Evolutionary conservation across 2,797 vertebrate genomes (phyloP), one percentile per base, ranked within the genome.

Genomic region (Eremophila alpestris): DNA sequence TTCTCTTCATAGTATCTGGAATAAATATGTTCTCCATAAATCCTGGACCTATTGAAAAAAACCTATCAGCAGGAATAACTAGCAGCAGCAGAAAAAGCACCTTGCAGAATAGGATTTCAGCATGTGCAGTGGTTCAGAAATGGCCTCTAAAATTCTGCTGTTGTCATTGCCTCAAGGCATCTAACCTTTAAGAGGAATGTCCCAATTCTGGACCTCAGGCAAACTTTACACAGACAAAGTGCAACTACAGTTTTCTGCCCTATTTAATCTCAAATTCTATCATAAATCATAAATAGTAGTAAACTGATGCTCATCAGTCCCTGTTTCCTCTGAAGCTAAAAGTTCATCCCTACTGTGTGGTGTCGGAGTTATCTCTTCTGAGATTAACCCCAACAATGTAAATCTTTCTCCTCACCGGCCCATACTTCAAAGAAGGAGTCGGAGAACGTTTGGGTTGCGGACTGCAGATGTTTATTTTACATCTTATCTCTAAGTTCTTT

Each of bases 261-360:
- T 83, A 71, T 93, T 95, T 95, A 69, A 9, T 83, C 46, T 90
- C 64, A 90, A 85, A 87, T 83, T 87, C 56, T 82, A 29, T 89
- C n/a, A 90, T 90, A 91, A 90, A 84, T 83, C 56, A 74, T 88
- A 88, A 90, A 78, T 67, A 78, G 38, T 17, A 51, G 24, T 46
- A 73, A 73, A 34, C 5, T 56, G 41, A 68, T 17, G 8, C 2
- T 95, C n/a, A 58, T 83, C 9, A 2, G 40, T 69, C 48, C 24
- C 30, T 40, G 4, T 68, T 68, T 85, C 63, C 64, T 93, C 58
- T 40, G 20, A 69, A 69, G 22, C 30, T 12, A n/a, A 38, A 91
- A 62, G 17, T 51, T 91, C 41, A 51, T 11, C 59, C 58, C 14
- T 68, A 30, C 52, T 54, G 12, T 38, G 38, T n/a, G n/a, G n/a